These are phyloP conservation scores for Spilosoma lubricipeda DNA, from an alignment of 2,888 invertebrate species.

Conservation along the genomic window DNA sequence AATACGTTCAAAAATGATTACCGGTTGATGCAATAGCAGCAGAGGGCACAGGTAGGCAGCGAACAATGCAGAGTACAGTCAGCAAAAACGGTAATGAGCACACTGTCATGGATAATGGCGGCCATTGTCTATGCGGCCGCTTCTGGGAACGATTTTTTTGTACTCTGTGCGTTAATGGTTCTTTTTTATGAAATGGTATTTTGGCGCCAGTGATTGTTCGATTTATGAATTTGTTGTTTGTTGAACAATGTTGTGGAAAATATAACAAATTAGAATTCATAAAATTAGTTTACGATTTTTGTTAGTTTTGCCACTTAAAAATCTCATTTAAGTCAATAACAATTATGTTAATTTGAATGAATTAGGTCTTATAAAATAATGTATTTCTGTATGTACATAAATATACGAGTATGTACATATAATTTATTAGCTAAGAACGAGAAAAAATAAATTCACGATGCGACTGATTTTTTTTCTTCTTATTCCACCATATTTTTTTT, in stretches of 20 bases:
- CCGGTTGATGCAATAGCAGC: slow-evolving; percentile 65
- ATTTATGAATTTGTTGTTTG: slow-evolving; percentile 15
- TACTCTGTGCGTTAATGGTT: slow-evolving; percentile 53
- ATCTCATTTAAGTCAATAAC: not conserved
- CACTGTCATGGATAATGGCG: slow-evolving; percentile 78
- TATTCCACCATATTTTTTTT: no score
- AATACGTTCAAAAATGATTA: slow-evolving; percentile 51
- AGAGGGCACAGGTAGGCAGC: slow-evolving; percentile 73
- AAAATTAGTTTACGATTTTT: not conserved
- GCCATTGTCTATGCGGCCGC: slow-evolving; percentile 79
- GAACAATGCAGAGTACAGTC: slow-evolving; percentile 69
- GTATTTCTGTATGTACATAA: not conserved
- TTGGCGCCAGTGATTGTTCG: slow-evolving; percentile 47
- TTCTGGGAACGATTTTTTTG: slow-evolving; percentile 60
- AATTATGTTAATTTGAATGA: not conserved
- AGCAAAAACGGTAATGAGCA: slow-evolving; percentile 83
- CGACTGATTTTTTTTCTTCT: no score
- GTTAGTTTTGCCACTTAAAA: not conserved
- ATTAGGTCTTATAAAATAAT: not conserved
- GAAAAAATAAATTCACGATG: no score
- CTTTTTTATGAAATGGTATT: slow-evolving; percentile 44
- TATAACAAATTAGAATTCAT: not conserved
- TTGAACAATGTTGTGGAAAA: not conserved
- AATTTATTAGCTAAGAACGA: no score
- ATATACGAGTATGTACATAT: not conserved